A percentile compares a stretch with the other conserved stretches of the same genome.
phyloP scores from a whole-genome alignment of 30 jellyfish, hydroid and myxozoan genomes.

The Nemopilema nomurai region DNA sequence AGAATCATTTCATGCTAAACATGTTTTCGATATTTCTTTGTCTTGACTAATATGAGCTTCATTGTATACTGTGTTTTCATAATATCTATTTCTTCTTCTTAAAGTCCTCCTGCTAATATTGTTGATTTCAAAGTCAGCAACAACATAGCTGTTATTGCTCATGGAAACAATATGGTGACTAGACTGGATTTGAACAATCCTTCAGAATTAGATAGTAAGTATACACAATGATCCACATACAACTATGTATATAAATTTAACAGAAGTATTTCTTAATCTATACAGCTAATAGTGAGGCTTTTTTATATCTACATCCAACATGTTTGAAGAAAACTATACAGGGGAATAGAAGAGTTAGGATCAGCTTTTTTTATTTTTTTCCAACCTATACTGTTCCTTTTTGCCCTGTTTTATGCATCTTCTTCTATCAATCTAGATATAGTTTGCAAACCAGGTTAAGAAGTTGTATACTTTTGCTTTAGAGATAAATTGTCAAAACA shows the following conservation, averaged over 20 bases:
- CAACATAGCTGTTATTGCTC: slow-evolving; percentile 79
- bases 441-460: not conserved
- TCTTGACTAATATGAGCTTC: not conserved
- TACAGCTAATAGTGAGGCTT: too few species aligned
- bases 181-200: slow-evolving; percentile 78
- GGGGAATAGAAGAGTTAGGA: too few species aligned
- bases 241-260: too few species aligned
- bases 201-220: slow-evolving; percentile 88
- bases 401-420: too few species aligned
- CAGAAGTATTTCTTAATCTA: too few species aligned
- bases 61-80: too few species aligned
- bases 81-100: not conserved
- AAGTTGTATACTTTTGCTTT: not conserved
- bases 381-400: too few species aligned
- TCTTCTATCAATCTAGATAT: too few species aligned
- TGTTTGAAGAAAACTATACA: too few species aligned
- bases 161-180: slow-evolving; percentile 66
- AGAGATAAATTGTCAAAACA: not conserved
- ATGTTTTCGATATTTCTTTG: not conserved
- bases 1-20: too few species aligned
- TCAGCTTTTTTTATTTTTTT: too few species aligned
- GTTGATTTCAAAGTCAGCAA: slow-evolving; percentile 81
- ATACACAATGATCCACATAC: not conserved
- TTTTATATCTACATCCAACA: too few species aligned
- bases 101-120: slow-evolving; percentile 77